Conservation (phyloP, 2,888 invertebrate species). For the Parelbella ahira region DNA sequence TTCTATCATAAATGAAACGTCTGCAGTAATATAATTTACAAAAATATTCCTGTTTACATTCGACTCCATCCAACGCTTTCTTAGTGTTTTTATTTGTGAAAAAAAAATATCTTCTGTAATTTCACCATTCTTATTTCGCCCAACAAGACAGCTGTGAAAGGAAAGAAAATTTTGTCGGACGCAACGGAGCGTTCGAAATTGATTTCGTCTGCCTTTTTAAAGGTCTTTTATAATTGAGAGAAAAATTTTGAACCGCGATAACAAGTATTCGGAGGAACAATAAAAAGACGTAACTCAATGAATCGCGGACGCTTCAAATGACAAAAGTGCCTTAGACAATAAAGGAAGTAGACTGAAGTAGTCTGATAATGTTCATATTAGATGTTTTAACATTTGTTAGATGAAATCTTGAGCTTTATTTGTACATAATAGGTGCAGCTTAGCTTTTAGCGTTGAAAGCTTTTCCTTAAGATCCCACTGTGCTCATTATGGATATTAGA, state of each 20-base stretch:
- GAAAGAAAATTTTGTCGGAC: slow-evolving; percentile 27
- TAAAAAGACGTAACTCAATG: slow-evolving; percentile 9
- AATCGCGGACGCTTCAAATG: slow-evolving; percentile 2
- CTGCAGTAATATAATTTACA: slow-evolving; percentile 10
- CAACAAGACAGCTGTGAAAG: slow-evolving; percentile 20
- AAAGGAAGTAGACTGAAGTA: slow-evolving; percentile 3
- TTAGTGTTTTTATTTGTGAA: slow-evolving; percentile 18
- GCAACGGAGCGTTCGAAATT: slow-evolving; percentile 26
- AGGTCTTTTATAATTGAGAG: slow-evolving; percentile 24
- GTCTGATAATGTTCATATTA: slow-evolving; percentile 5
- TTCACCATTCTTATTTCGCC: slow-evolving; percentile 19
- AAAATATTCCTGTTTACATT: slow-evolving; percentile 21
- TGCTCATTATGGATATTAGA: slow-evolving; percentile 9
- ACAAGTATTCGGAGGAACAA: slow-evolving; percentile 16
- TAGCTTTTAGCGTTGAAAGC: slow-evolving; percentile 16
- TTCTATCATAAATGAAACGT: slow-evolving; percentile 15
- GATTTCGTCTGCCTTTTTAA: slow-evolving; percentile 29
- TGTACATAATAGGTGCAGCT: slow-evolving; percentile 7
- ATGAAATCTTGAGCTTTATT: slow-evolving; percentile 15
- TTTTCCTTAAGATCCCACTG: slow-evolving; percentile 13
- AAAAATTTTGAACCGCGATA: slow-evolving; percentile 18
- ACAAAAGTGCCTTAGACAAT: background rate
- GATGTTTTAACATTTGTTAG: slow-evolving; percentile 9
- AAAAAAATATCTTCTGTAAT: slow-evolving; percentile 15
- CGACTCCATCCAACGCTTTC: slow-evolving; percentile 16